These are phyloP conservation scores for Coenobita brevimanus DNA, from an alignment of 1,140 invertebrate genomes.

Conservation along the genomic window DNA sequence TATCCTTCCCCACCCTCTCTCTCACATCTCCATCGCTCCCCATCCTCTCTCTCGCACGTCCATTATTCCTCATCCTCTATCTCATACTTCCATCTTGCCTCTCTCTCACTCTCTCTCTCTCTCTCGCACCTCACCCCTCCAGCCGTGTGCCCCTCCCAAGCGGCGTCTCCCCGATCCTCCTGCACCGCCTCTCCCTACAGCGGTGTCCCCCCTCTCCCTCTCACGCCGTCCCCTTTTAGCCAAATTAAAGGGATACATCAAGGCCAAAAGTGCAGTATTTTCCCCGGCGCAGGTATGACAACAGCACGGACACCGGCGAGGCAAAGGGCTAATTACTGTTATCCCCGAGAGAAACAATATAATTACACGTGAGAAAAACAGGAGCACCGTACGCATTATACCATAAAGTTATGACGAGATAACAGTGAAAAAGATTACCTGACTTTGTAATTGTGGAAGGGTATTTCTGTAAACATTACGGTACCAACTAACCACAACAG, in stretches of 20 bases:
- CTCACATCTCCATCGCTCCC: background rate
- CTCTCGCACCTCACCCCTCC: too few species aligned
- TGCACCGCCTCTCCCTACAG: constrained; percentile 2
- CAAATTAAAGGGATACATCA: constrained; percentile 4
- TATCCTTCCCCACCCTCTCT: background rate
- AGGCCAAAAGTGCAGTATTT: background rate
- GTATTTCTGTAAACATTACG: too few species aligned
- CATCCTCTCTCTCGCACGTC: background rate
- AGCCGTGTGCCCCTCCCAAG: background rate
- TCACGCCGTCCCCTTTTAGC: background rate
- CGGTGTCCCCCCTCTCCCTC: background rate
- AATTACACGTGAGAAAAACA: too few species aligned
- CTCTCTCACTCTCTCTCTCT: background rate
- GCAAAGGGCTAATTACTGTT: too few species aligned
- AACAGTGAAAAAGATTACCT: too few species aligned
- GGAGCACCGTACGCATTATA: too few species aligned
- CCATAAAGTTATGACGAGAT: too few species aligned
- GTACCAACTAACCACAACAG: too few species aligned
- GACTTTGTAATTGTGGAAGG: too few species aligned
- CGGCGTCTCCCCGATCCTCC: background rate
- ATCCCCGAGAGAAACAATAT: too few species aligned
- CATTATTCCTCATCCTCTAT: background rate
- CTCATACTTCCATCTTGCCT: background rate
- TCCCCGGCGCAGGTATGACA: too few species aligned
- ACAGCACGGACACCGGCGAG: too few species aligned